Evolutionary conservation across 2,113 vertebrate species (phyloP).

Genomic region (Heterotilapia buettikoferi): DNA sequence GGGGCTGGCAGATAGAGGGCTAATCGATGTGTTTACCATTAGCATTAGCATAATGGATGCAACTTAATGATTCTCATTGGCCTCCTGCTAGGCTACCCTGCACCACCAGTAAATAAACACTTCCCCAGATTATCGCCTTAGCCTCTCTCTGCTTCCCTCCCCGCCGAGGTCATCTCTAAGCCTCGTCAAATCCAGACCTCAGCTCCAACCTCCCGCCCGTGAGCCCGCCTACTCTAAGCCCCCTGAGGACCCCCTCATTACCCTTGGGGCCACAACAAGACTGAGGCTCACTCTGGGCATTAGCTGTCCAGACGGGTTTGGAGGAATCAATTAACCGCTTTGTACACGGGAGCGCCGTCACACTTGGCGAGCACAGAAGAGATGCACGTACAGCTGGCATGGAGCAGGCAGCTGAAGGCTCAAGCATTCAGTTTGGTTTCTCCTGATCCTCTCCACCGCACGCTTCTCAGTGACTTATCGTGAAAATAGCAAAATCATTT

Average conservation of each 20-base stretch:
- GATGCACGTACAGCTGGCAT: neutral
- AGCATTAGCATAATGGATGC: constrained; percentile 7
- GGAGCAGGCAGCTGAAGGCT: neutral
- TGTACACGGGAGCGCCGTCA: neutral
- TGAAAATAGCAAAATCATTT: fast-evolving
- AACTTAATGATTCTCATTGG: constrained; percentile 1
- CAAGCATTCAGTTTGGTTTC: neutral
- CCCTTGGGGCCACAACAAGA: neutral
- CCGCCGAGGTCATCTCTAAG: neutral
- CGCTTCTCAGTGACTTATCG: fast-evolving
- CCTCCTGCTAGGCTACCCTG: neutral
- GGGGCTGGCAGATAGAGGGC: neutral
- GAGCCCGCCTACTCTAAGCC: neutral
- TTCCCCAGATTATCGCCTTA: neutral
- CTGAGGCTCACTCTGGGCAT: neutral
- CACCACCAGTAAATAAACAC: constrained; percentile 23
- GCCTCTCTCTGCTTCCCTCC: neutral
- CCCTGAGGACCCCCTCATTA: neutral
- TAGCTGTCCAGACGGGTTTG: constrained; percentile 21
- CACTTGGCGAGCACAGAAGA: neutral
- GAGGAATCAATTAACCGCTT: constrained; percentile 13
- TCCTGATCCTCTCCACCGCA: fast-evolving
- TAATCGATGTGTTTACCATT: constrained; percentile 26
- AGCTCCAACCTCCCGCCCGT: neutral
- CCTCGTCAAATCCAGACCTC: neutral